Percentiles rank a stretch among this genome's conserved stretches.
phyloP scores from a whole-genome alignment of 2,797 vertebrate genomes.

The Oreochromis grahami region DNA sequence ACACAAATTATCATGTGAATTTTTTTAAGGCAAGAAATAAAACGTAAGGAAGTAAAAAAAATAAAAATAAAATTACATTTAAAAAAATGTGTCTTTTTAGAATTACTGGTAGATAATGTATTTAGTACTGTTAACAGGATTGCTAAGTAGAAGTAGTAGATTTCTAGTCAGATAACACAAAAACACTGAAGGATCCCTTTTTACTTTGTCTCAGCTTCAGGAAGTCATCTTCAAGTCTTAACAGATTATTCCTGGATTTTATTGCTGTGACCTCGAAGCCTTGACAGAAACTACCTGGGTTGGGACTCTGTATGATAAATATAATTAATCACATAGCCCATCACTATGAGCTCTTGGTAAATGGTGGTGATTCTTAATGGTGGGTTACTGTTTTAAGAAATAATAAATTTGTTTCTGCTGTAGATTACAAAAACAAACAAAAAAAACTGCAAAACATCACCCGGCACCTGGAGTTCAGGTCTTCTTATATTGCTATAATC shows the following conservation, averaged over 20 bases:
- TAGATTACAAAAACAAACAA: fast-evolving
- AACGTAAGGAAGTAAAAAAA: background rate
- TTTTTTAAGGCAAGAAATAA: background rate
- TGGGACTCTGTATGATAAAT: background rate
- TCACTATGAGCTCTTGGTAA: background rate
- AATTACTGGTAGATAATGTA: background rate
- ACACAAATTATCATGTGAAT: background rate
- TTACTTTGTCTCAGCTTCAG: background rate
- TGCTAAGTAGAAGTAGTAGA: background rate
- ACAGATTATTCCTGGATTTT: background rate
- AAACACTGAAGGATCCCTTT: background rate
- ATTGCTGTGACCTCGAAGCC: constrained; percentile 24
- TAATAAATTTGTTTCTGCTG: background rate
- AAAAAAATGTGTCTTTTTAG: background rate
- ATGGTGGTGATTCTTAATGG: background rate
- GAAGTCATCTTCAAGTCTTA: fast-evolving
- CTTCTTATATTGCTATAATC: background rate
- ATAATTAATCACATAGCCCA: background rate
- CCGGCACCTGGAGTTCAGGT: too few relatives aligned
- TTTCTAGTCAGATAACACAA: background rate
- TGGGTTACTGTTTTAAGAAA: background rate
- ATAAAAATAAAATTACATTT: background rate
- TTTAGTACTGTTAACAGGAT: background rate
- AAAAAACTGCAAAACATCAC: background rate
- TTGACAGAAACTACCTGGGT: background rate